A percentile compares a stretch with the other conserved stretches of the same genome.
Conservation (phyloP, 2,888 invertebrate genomes). For the Nebria brevicollis region DNA sequence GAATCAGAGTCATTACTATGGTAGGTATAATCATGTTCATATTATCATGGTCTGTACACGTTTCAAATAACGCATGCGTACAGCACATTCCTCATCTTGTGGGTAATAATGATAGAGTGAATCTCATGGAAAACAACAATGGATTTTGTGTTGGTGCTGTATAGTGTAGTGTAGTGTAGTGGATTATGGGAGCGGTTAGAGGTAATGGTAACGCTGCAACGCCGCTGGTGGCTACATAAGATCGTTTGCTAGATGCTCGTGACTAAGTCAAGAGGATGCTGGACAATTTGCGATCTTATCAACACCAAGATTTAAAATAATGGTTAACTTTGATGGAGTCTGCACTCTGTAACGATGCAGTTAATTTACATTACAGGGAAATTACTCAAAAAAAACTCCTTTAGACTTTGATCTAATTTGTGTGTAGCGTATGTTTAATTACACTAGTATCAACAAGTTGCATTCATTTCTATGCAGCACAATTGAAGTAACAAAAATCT, state of each 20-base stretch:
- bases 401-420: no score
- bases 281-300: neutral
- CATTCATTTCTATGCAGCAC: no score
- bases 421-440: no score
- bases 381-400: no score
- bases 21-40: neutral
- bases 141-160: neutral
- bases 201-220: neutral
- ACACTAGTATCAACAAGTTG: no score
- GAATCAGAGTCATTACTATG: neutral
- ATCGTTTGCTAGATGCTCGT: neutral
- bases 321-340: neutral
- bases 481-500: no score
- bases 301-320: conserved; percentile 1
- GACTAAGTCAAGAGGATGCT: neutral
- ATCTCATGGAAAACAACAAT: neutral
- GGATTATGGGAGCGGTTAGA: neutral
- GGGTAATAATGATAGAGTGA: neutral
- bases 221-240: neutral
- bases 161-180: neutral
- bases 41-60: neutral
- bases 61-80: neutral
- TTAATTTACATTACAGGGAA: neutral
- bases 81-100: neutral
- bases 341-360: neutral